Evolutionary conservation across 2,888 invertebrate species (phyloP).

Genomic region (Steinernema carpocapsae): DNA sequence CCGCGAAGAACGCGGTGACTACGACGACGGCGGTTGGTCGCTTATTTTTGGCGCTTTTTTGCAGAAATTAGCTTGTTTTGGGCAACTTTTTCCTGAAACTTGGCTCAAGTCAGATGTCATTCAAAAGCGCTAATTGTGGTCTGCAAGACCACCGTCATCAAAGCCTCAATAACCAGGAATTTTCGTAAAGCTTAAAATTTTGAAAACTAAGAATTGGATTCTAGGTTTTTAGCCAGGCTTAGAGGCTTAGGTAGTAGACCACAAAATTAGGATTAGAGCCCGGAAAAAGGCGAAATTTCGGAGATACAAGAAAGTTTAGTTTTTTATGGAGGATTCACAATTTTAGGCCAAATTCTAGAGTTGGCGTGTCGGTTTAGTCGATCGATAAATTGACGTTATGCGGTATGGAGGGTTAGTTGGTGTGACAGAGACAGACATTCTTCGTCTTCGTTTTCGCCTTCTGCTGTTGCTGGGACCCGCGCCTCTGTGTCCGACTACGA

Average conservation of each 20-base stretch:
- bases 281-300: background rate
- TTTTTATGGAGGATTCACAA: background rate
- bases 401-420: background rate
- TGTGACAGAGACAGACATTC: conserved; percentile 23
- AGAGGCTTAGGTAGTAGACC: background rate
- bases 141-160: background rate
- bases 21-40: background rate
- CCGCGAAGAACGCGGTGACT: background rate
- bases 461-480: background rate
- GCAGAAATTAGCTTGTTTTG: background rate
- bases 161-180: background rate
- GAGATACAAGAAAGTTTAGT: no score
- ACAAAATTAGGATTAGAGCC: background rate
- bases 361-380: conserved; percentile 22
- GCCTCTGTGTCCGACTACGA: background rate
- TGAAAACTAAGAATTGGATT: background rate
- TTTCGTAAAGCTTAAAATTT: background rate
- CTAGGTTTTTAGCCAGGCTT: background rate
- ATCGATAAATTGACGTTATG: conserved; percentile 33
- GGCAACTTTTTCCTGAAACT: background rate
- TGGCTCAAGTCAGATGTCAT: background rate
- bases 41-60: conserved; percentile 27
- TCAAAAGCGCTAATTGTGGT: background rate
- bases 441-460: background rate
- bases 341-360: conserved; percentile 30